Conservation (phyloP, 2,888 invertebrate species). For the Andrena marginata region DNA sequence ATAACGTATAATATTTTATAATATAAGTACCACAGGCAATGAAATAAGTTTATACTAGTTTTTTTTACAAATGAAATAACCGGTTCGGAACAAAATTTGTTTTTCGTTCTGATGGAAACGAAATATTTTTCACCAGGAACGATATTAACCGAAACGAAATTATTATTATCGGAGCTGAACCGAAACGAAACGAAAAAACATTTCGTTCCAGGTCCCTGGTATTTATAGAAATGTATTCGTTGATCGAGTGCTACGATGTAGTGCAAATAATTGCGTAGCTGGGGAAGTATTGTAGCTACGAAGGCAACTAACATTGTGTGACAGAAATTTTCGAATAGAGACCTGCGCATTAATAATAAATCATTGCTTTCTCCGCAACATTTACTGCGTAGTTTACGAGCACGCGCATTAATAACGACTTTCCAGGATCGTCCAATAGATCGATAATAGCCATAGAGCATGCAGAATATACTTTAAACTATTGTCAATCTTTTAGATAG, state of each 20-base stretch:
- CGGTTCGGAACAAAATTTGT: too few species aligned
- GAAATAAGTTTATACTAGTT: too few species aligned
- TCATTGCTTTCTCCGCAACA: background rate
- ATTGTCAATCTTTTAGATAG: background rate
- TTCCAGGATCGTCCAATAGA: background rate
- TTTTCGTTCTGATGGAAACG: too few species aligned
- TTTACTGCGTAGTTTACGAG: background rate
- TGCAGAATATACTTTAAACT: background rate
- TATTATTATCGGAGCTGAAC: too few species aligned
- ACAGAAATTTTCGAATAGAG: background rate
- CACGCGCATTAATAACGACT: background rate
- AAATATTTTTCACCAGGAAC: too few species aligned
- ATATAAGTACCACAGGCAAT: too few species aligned
- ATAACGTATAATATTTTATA: too few species aligned
- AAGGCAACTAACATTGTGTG: background rate
- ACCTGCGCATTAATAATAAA: background rate
- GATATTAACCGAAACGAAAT: too few species aligned
- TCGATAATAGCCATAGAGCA: background rate
- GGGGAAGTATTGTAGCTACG: background rate
- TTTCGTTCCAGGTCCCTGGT: too few species aligned
- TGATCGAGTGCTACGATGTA: background rate
- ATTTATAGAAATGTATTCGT: background rate
- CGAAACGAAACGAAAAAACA: too few species aligned
- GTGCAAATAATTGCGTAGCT: background rate
- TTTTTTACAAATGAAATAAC: too few species aligned